Base-by-base conservation (phyloP, 2,797 vertebrate species). In the Poecilia picta region DNA sequence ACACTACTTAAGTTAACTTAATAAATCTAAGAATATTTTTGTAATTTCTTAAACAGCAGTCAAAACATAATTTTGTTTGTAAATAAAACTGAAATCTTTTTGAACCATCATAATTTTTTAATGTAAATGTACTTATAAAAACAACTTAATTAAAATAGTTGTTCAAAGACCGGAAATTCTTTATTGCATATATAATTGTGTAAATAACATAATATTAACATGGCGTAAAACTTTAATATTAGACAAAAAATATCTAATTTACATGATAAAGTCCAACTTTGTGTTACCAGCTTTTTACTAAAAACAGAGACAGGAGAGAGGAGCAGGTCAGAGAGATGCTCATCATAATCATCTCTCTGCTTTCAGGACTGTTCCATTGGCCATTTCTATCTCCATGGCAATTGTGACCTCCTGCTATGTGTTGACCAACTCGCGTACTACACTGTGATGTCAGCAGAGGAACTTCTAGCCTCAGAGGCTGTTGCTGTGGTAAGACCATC, bases 391-490 rank as follows among this genome's bases (percentile, higher is more conserved):
- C 92, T 99, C 98, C 90, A 99, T 99, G 98, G 95, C 79, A 64
- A 95, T 98, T 70, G 97, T 99, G 88, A 98, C 97, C 28, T 72
- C 93, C 78, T 97, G 97, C 92, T 99, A 98, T 15, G 97, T 98
- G 83, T 93, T 99, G 88, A 96, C 96, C 81, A 99, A 99, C 12
- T 99, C 93, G 97, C 98, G n/a, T 99, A 99, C 94, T 98, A 97
- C 89, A 96, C 97, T 0, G 96, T 98, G 85, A 96, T 99, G 92
- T 96, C 97, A 70, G 96, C 97, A 0, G 96, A 97, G 81, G 97
- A 98, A 87, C 89, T 99, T 82, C 87, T 99, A 79, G 93, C 94
- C 73, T 99, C 98, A 2, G 92, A 94, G 5, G 97, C 98, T 0
- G 98, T 99, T 49, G 98, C 98, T 33, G 97, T 99, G 97, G 98